phyloP scores from a whole-genome alignment of 2,113 vertebrate genomes.

The Siniperca chuatsi region DNA sequence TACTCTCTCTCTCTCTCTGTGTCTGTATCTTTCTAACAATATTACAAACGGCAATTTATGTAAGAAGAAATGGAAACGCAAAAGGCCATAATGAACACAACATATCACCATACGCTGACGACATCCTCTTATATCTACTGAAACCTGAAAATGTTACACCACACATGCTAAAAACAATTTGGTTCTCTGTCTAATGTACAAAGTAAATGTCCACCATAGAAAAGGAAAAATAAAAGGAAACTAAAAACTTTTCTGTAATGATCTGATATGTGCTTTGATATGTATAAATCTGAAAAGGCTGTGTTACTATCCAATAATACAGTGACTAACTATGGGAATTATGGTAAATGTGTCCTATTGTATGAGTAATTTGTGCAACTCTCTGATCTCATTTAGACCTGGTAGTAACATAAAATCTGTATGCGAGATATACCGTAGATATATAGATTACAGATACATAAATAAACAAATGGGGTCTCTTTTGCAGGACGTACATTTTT shows the following conservation, averaged over 20 bases:
- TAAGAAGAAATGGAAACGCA: not conserved
- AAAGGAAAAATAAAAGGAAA: not conserved
- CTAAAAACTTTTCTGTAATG: not conserved
- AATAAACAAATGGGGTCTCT: not conserved
- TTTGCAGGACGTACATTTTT: not conserved
- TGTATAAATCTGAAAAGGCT: not conserved
- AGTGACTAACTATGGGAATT: not conserved
- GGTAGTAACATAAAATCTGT: not conserved
- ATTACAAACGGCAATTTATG: not conserved
- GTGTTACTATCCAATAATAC: no score
- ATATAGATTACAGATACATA: not conserved
- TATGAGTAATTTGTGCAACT: not conserved
- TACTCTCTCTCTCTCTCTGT: not conserved
- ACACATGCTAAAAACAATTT: not conserved
- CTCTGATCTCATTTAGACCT: not conserved
- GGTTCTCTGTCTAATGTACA: not conserved
- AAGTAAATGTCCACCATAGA: not conserved
- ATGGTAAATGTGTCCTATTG: not conserved
- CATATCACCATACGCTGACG: constrained; percentile 28
- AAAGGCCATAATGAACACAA: not conserved
- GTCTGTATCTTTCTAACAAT: not conserved
- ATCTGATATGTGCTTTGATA: not conserved
- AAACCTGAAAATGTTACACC: not conserved
- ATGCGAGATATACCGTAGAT: not conserved
- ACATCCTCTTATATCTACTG: not conserved